A percentile compares a stretch with the other conserved stretches of the same genome.
phyloP scores from a whole-genome alignment of 64 coral and sea anemone genomes.

The Trachythela sp. region DNA sequence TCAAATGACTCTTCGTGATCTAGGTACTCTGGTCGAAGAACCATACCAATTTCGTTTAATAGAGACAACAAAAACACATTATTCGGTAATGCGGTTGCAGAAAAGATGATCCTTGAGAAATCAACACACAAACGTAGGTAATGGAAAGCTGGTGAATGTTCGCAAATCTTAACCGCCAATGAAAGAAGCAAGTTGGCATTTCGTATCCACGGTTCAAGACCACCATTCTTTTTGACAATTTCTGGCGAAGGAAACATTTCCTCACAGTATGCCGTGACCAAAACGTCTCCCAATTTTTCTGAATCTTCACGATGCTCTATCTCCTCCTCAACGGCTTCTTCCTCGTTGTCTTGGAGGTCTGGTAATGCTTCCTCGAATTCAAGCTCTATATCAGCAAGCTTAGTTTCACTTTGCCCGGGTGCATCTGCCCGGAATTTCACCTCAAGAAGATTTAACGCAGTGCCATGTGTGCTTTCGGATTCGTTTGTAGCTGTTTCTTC shows the following conservation, averaged over 20 bases:
- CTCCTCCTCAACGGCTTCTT: not conserved
- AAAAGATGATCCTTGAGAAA: not conserved
- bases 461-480: too few relatives aligned
- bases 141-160: not conserved
- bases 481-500: not conserved
- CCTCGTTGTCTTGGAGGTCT: not conserved
- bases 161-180: not conserved
- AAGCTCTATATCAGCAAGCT: not conserved
- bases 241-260: not conserved
- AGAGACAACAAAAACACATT: not conserved
- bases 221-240: not conserved
- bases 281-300: not conserved
- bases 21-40: not conserved
- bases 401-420: not conserved
- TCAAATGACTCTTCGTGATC: not conserved
- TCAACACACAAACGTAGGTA: constrained; percentile 4
- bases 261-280: not conserved
- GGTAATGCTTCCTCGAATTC: not conserved
- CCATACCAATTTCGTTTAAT: not conserved
- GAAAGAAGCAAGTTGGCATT: not conserved
- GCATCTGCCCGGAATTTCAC: not conserved
- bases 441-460: too few relatives aligned
- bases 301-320: not conserved
- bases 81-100: not conserved
- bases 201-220: not conserved